Base-by-base conservation (phyloP, 2,888 invertebrate species). In the Cheilosia vulpina region DNA sequence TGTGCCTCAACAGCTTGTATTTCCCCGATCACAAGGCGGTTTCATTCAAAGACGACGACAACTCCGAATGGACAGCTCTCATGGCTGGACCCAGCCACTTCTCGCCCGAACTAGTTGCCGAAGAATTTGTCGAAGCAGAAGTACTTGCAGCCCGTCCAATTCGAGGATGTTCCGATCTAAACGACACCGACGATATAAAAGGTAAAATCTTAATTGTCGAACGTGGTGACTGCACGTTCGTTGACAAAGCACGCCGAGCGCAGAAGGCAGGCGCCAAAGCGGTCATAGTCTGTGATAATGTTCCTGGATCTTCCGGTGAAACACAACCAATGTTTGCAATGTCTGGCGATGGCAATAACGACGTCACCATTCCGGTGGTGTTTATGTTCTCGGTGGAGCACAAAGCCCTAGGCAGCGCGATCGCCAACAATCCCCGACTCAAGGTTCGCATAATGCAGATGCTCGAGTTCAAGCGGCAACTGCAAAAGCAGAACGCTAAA, bases 71-170 rank as follows among this genome's bases (percentile, higher is more conserved):
- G 91, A 89, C 93, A 88, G 88, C 93, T 1, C 91, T 96, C 45
- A 93, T 95, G 82, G 98, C 97, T 0, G 98, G 98, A 0, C 98
- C 98, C 0, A 97, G 97, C 1, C 98, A 98, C 92, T 98, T 98
- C 92, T 98, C 98, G 15, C 94, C 94, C 47, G 96, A 96, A 89
- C 92, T 98, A 5, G 92, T 94, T 75, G 94, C 94, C 0, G 93
- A 94, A n/a, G 93, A 94, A 62, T 93, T 94, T 89, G 93, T 96
- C 7, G 93, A 93, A n/a, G 96, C 96, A 3, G 93, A 93, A 71
- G 92, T 96, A 0, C 94, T 94, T 0, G 92, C 95, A 68, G 95
- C 96, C 1, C 92, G 93, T 43, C 98, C 98, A 0, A 92, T 94
- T n/a, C 88, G 97, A 93, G 78, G 96, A 95, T 93, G 90, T 90